Base-by-base conservation (phyloP, 2,113 vertebrate genomes). In the Xenus cinereus region DNA sequence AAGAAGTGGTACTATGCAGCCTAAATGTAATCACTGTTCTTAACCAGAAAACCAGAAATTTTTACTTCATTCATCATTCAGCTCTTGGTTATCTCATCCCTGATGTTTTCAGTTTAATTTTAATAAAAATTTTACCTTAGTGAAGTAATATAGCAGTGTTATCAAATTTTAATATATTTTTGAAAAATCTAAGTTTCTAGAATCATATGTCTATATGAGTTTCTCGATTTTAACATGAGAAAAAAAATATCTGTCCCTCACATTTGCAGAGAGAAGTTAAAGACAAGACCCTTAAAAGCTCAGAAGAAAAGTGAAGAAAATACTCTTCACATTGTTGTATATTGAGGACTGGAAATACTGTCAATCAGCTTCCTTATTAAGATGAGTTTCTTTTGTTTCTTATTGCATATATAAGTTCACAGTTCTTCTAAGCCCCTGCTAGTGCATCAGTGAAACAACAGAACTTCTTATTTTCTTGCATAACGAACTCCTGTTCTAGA, bases 31-130 rank as follows among this genome's bases (percentile, higher is more conserved):
- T 72, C 14, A 11, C 27, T 48, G 46, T 26, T 86, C 39, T 48
- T 77, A 46, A 51, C 11, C 39, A 48, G 30, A 88, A 88, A 77
- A 50, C 2, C 14, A 60, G 64, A 74, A 32, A 8, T 12, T 75
- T 84, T 83, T 28, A 4, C 46, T 46, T 91, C 26, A 80, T 83
- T 88, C 60, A 54, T 93, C 77, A 88, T 90, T 96, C 82, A 94
- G 2, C 21, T 60, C 79, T 86, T 71, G 59, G 18, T 69, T 91
- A 86, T 57, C 59, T 94, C 76, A 83, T 69, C 24, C 32, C 24
- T 9, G 9, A 46, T 76, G 81, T 82, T 92, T 79, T 46, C 60
- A 91, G 48, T 81, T 75, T 76, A 81, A 92, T 93, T 92, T 95
- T 78, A 35, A 54, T 22, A 27, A 45, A 89, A 50, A 84, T 76